phyloP scores from a whole-genome alignment of 2,888 invertebrate genomes.

The Smittia aterrima region DNA sequence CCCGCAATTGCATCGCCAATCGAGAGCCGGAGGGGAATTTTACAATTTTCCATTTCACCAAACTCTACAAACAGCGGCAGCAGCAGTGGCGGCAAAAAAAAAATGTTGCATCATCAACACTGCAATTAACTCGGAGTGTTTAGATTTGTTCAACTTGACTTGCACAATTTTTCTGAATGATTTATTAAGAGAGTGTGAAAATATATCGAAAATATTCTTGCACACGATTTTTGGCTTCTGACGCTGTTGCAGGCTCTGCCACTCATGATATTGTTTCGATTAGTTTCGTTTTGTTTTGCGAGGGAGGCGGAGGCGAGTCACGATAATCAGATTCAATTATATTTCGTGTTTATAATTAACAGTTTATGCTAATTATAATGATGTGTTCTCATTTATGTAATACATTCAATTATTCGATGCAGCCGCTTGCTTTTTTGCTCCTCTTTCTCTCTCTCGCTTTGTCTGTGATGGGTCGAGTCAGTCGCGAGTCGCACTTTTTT shows the following conservation, averaged over 20 bases:
- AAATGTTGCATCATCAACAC: not conserved
- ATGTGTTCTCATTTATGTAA: slow-evolving; percentile 38
- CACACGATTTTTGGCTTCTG: too few relatives aligned
- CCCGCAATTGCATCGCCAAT: not conserved
- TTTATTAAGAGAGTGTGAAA: slow-evolving; percentile 1
- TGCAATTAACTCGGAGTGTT: not conserved
- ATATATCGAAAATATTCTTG: not conserved
- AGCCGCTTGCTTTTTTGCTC: not conserved
- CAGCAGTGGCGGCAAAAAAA: not conserved
- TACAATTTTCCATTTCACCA: not conserved
- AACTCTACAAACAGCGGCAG: not conserved
- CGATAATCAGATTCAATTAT: slow-evolving; percentile 40
- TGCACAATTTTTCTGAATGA: not conserved
- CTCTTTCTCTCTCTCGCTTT: not conserved
- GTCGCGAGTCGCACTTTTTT: not conserved
- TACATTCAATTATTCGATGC: slow-evolving; percentile 33
- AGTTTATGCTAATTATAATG: slow-evolving; percentile 36
- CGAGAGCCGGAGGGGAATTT: not conserved
- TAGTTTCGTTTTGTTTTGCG: not conserved
- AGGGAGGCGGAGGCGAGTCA: not conserved
- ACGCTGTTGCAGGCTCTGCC: too few relatives aligned
- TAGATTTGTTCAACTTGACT: not conserved
- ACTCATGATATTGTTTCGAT: not conserved
- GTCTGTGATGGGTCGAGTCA: too few relatives aligned
- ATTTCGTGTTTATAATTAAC: slow-evolving; percentile 37